Evolutionary conservation across 2,113 vertebrate species (phyloP).

Genomic region (Cariama cristata): DNA sequence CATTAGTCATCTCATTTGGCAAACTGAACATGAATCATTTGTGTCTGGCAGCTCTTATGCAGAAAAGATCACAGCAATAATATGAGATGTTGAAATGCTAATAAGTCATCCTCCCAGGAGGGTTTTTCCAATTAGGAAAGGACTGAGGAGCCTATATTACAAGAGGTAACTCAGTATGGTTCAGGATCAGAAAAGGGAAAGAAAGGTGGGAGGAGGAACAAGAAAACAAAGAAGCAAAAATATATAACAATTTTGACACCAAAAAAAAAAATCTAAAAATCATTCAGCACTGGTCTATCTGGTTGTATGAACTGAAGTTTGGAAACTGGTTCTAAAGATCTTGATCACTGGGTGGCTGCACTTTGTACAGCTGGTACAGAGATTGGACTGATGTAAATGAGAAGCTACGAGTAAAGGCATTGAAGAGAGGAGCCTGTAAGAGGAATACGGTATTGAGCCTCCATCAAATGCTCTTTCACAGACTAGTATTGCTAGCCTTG

Average conservation of each 20-base stretch:
- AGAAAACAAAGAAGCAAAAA: constrained; percentile 7
- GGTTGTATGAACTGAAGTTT: background rate
- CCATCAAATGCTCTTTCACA: background rate
- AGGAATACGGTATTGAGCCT: background rate
- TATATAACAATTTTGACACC: background rate
- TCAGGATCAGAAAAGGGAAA: constrained; percentile 58
- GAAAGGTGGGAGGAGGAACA: background rate
- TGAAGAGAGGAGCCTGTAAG: background rate
- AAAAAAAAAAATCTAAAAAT: background rate
- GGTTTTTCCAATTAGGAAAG: constrained; percentile 71
- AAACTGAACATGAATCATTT: constrained; percentile 50
- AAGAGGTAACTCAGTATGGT: constrained; percentile 22
- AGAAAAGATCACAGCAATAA: constrained; percentile 61
- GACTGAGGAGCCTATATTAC: constrained; percentile 31
- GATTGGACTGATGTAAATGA: background rate
- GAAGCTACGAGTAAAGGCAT: background rate
- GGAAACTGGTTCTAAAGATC: background rate
- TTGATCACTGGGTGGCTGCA: background rate
- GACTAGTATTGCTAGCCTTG: background rate
- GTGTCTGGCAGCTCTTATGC: constrained; percentile 43
- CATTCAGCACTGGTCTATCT: background rate
- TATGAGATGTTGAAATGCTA: constrained; percentile 57
- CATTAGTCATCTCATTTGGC: constrained; percentile 65
- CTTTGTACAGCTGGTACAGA: background rate
- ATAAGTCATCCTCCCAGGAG: constrained; percentile 55